Evolutionary conservation across 2,888 invertebrate genomes (phyloP).

Genomic region (Cyclophora albipunctata): DNA sequence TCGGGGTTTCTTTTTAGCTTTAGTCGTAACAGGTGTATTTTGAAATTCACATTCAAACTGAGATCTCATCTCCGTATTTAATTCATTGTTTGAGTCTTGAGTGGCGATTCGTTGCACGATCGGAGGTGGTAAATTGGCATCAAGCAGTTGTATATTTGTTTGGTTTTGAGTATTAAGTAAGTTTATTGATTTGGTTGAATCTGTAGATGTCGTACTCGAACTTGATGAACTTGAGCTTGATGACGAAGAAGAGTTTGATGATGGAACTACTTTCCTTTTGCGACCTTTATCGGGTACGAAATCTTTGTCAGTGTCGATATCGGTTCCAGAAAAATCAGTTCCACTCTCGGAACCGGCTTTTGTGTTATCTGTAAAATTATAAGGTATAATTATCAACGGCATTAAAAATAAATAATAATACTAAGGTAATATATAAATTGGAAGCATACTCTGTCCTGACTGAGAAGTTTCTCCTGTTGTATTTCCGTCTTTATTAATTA

Average conservation of each 20-base stretch:
- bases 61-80: too few species aligned
- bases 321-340: slow-evolving; percentile 7
- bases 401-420: slow-evolving; percentile 3
- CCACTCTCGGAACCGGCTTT: slow-evolving; percentile 1
- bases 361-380: slow-evolving; percentile 5
- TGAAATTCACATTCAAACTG: too few species aligned
- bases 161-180: slow-evolving; percentile 2
- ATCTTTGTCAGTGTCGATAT: slow-evolving; percentile 3
- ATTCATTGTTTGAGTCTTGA: too few species aligned
- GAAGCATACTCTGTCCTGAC: slow-evolving; percentile 1
- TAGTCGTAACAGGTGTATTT: too few species aligned
- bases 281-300: slow-evolving; percentile 6
- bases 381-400: slow-evolving; percentile 1
- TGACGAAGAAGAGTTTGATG: slow-evolving; percentile 1
- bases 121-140: too few species aligned
- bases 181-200: slow-evolving; percentile 3
- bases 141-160: not conserved
- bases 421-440: not conserved
- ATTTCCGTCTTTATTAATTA: slow-evolving; percentile 1
- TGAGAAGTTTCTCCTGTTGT: slow-evolving; percentile 2
- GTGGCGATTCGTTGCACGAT: too few species aligned
- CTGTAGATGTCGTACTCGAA: slow-evolving; percentile 4
- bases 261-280: slow-evolving; percentile 5
- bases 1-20: too few species aligned
- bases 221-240: slow-evolving; percentile 3